Evolutionary conservation across 2,888 invertebrate genomes (phyloP), one percentile per base, ranked within the genome.

Genomic region (Ptilodon capucinus): DNA sequence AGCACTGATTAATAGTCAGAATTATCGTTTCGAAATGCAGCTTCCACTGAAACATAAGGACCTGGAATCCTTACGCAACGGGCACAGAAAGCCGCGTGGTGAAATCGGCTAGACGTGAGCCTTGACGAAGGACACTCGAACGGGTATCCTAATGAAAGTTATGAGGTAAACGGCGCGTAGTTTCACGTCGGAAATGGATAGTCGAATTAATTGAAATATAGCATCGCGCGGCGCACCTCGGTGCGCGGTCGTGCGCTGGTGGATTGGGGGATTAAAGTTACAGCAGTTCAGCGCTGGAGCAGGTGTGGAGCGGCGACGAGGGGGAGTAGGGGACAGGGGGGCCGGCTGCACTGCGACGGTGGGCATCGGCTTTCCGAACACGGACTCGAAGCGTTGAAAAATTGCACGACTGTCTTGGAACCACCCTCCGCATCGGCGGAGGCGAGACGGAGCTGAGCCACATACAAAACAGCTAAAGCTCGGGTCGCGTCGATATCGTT

Each of bases 181-280:
- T 81, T 84, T 74, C 79, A 74, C 76, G 75, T 80, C 70, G 77
- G 70, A 72, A 86, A 86, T 84, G 79, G 83, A 86, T 84, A 78
- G 81, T 70, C 81, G 83, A 87, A 86, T 87, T 89, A 89, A 89
- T 89, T 87, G 89, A 89, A 88, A 89, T 88, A 90, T 86, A 84
- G 81, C 80, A 81, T 81, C 82, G 84, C 80, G 79, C 74, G n/a
- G n/a, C n/a, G n/a, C n/a, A n/a, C n/a, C n/a, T n/a, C 81, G 71
- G 74, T 81, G 81, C 73, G 84, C 83, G 80, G 78, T 79, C 81
- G 82, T 82, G 84, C 82, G 83, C 79, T 69, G 81, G 76, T 79
- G 79, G 78, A 84, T 84, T 79, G 82, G 79, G 76, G 84, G 86
- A 88, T 89, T 87, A 87, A 86, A 88, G 81, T 88, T 89, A 82